A percentile compares a stretch with the other conserved stretches of the same genome.
phyloP scores from a whole-genome alignment of 2,888 invertebrate genomes.

The Morpho deidamia region DNA sequence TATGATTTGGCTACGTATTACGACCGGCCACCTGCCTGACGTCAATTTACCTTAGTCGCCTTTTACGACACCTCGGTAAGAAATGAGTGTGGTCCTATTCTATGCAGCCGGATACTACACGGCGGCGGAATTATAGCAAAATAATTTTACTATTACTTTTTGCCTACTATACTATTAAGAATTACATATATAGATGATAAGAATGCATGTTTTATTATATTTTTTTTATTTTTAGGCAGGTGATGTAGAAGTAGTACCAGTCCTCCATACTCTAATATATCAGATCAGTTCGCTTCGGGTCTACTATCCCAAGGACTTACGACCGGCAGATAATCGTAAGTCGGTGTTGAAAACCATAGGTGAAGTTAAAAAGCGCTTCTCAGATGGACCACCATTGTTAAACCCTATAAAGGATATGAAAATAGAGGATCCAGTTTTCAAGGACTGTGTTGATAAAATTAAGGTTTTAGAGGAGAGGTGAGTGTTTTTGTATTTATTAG shows the following conservation, averaged over 20 bases:
- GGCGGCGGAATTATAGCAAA: no score
- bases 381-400: conserved; percentile 90
- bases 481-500: conserved; percentile 12
- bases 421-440: conserved; percentile 90
- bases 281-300: conserved; percentile 94
- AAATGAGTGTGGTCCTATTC: no score
- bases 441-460: conserved; percentile 89
- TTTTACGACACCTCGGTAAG: no score
- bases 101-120: no score
- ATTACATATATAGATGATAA: no score
- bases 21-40: no score
- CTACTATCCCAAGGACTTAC: conserved; percentile 93
- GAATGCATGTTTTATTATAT: no score
- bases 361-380: conserved; percentile 94
- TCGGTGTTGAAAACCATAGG: conserved; percentile 90
- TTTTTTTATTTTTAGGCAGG: conserved; percentile 74
- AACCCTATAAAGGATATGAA: conserved; percentile 98
- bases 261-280: conserved; percentile 88
- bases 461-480: conserved; percentile 88
- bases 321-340: conserved; percentile 89
- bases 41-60: no score
- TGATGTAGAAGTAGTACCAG: conserved; percentile 93
- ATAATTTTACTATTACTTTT: no score
- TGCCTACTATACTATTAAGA: no score
- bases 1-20: no score